A percentile compares a stretch with the other conserved stretches of the same genome.
These are phyloP conservation scores for Acleris literana DNA, from an alignment of 2,888 invertebrate genomes.

Conservation along the genomic window DNA sequence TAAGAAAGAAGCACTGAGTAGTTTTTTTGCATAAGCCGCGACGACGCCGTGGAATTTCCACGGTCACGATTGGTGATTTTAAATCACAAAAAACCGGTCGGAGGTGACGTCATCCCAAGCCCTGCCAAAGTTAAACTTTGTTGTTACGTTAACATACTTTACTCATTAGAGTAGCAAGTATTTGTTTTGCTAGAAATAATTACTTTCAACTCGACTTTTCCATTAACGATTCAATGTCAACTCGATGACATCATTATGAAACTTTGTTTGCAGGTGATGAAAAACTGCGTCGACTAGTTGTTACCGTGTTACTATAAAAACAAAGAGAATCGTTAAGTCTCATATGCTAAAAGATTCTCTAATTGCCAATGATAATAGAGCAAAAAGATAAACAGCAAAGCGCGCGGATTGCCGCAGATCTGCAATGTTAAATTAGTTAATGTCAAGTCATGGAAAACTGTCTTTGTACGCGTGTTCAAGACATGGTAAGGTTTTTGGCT, in stretches of 20 bases:
- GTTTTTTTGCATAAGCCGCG: conserved; percentile 32
- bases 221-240: conserved; percentile 11
- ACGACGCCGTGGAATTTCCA: conserved; percentile 41
- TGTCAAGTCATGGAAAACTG: no score
- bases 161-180: conserved; percentile 18
- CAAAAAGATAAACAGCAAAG: no score
- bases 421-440: no score
- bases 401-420: no score
- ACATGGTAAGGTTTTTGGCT: no score
- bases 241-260: not conserved
- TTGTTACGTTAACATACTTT: conserved; percentile 25
- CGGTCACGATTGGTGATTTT: conserved; percentile 42
- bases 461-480: no score
- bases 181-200: conserved; percentile 23
- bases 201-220: conserved; percentile 30
- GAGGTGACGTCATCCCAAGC: conserved; percentile 30
- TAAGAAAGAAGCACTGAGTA: conserved; percentile 2
- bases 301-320: no score
- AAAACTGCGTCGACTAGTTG: no score
- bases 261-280: no score
- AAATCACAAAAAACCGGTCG: conserved; percentile 32
- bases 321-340: no score
- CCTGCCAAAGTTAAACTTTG: conserved; percentile 36
- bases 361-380: no score
- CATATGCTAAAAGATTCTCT: no score